These are phyloP conservation scores for Seriola quinqueradiata DNA, from an alignment of 2,113 vertebrate species.

Conservation along the genomic window DNA sequence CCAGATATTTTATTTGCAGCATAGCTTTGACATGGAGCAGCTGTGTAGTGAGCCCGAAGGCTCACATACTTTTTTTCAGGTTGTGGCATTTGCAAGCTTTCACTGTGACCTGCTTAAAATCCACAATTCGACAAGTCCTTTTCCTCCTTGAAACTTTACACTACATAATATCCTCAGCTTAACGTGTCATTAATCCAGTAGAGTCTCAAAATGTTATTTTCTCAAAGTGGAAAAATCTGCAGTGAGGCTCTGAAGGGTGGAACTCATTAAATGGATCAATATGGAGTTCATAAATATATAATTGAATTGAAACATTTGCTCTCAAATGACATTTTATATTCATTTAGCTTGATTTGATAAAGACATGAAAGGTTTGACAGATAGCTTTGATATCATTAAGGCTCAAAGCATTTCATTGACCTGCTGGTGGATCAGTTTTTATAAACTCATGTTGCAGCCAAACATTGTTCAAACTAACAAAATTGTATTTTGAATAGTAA, in stretches of 20 bases:
- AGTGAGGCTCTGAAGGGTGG: not conserved
- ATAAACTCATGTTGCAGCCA: not conserved
- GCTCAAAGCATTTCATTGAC: not conserved
- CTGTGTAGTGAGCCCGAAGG: constrained; percentile 56
- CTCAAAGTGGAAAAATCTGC: constrained; percentile 9
- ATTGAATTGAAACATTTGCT: not conserved
- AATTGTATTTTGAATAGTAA: not conserved
- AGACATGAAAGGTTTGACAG: not conserved
- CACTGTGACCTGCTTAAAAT: constrained; percentile 53
- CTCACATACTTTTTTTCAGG: constrained; percentile 34
- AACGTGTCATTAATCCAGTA: constrained; percentile 16
- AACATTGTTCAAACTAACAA: not conserved
- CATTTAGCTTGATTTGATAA: not conserved
- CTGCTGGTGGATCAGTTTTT: not conserved
- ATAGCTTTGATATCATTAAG: not conserved
- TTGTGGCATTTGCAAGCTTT: constrained; percentile 47
- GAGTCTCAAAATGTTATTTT: constrained; percentile 35
- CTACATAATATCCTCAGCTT: constrained; percentile 14
- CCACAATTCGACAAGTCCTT: constrained; percentile 29
- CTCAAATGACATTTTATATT: constrained; percentile 1
- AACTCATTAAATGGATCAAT: constrained; percentile 1
- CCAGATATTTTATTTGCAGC: constrained; percentile 65
- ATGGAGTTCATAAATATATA: not conserved
- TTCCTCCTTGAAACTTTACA: constrained; percentile 36
- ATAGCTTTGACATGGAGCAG: constrained; percentile 63